Evolutionary conservation across 1,140 invertebrate species (phyloP).

Genomic region (Oryctes rhinoceros): DNA sequence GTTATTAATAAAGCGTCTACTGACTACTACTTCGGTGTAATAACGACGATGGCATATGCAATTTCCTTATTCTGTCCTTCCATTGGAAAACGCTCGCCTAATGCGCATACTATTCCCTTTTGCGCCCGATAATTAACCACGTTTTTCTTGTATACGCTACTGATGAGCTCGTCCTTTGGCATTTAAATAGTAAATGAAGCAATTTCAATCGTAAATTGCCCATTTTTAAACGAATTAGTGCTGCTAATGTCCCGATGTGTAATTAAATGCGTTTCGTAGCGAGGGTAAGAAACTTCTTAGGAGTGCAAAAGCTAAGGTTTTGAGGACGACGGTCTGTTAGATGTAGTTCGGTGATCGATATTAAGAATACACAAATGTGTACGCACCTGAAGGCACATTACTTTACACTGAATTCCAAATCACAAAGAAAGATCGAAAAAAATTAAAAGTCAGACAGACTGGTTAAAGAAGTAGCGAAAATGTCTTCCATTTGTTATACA

Average conservation of each 20-base stretch:
- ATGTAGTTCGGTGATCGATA: too few relatives aligned
- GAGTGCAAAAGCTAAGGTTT: too few relatives aligned
- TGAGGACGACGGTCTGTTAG: too few relatives aligned
- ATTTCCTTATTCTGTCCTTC: not conserved
- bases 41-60: not conserved
- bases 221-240: not conserved
- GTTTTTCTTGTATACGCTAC: not conserved
- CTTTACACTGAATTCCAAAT: too few relatives aligned
- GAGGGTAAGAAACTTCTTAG: too few relatives aligned
- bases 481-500: too few relatives aligned
- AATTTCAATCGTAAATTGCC: not conserved
- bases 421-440: too few relatives aligned
- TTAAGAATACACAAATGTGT: too few relatives aligned
- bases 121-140: not conserved
- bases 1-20: not conserved
- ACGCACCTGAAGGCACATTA: too few relatives aligned
- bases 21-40: not conserved
- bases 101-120: not conserved
- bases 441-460: too few relatives aligned
- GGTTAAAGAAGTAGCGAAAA: too few relatives aligned
- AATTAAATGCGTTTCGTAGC: not conserved
- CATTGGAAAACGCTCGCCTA: not conserved
- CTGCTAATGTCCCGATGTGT: not conserved
- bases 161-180: not conserved
- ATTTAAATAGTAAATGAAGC: not conserved